These are phyloP conservation scores for Tiliqua scincoides DNA, from an alignment of 2,113 vertebrate genomes.

Conservation along the genomic window DNA sequence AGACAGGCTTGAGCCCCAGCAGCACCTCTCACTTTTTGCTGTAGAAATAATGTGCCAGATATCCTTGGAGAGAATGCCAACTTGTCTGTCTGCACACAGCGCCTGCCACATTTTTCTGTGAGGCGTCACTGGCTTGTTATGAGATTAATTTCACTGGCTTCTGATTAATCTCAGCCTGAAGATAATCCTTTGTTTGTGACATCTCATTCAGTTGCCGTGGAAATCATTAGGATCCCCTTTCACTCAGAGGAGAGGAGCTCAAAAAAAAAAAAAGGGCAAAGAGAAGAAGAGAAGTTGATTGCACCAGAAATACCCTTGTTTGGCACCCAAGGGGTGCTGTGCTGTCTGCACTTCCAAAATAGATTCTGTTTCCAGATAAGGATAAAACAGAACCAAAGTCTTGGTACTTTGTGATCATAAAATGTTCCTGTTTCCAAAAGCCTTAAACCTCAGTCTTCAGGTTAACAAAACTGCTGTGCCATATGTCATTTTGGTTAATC, in stretches of 20 bases:
- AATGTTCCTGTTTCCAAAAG: not conserved
- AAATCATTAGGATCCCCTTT: slow-evolving; percentile 14
- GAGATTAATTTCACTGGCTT: slow-evolving; percentile 10
- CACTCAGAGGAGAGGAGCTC: not conserved
- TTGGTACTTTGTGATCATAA: not conserved
- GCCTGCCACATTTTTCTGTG: not conserved
- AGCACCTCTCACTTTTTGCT: not conserved
- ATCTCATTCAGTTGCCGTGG: slow-evolving; percentile 9
- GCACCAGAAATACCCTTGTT: not conserved
- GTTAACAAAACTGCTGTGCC: not conserved
- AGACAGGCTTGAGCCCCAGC: not conserved
- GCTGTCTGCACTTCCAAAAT: not conserved
- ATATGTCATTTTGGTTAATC: not conserved
- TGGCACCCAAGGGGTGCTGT: not conserved
- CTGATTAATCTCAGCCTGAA: slow-evolving; percentile 7
- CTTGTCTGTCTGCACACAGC: not conserved
- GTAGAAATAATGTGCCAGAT: slow-evolving; percentile 1
- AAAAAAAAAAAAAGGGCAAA: not conserved
- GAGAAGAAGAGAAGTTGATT: not conserved
- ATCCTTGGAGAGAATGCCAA: not conserved
- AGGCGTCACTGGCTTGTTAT: not conserved
- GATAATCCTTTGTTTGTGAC: slow-evolving; percentile 17
- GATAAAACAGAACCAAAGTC: not conserved
- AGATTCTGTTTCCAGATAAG: not conserved
- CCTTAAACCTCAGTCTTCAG: not conserved